These are phyloP conservation scores for Gnathonemus echidnorhynchus DNA, from an alignment of 2,113 vertebrate species.

Conservation along the genomic window DNA sequence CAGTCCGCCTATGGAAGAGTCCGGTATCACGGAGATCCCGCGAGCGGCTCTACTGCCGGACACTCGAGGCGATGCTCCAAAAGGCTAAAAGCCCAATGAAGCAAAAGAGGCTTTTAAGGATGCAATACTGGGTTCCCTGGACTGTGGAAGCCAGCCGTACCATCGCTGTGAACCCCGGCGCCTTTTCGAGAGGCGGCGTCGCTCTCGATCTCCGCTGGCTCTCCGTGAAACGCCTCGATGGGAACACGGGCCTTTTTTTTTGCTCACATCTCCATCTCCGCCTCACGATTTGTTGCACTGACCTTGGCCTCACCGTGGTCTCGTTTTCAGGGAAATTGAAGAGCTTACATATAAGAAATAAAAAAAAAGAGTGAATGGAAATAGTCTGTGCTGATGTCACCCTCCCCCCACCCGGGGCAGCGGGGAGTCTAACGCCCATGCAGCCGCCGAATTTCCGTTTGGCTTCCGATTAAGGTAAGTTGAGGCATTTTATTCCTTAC, in stretches of 20 bases:
- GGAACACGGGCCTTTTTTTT: constrained; percentile 58
- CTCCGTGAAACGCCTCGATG: constrained; percentile 54
- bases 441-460: constrained; percentile 73
- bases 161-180: constrained; percentile 52
- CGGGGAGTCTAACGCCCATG: constrained; percentile 72
- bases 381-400: constrained; percentile 65
- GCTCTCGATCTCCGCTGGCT: constrained; percentile 66
- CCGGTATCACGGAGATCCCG: constrained; percentile 14
- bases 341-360: constrained; percentile 65
- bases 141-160: constrained; percentile 61
- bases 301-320: constrained; percentile 61
- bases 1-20: constrained; percentile 28
- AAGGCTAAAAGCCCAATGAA: neutral
- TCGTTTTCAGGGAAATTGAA: constrained; percentile 72
- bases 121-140: constrained; percentile 53
- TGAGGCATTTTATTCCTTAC: constrained; percentile 93
- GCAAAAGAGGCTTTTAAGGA: constrained; percentile 49
- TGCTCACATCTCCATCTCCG: constrained; percentile 53
- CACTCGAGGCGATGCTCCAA: neutral
- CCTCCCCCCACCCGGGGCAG: constrained; percentile 39
- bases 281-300: constrained; percentile 51
- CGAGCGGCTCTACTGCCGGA: neutral
- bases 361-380: constrained; percentile 69
- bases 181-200: constrained; percentile 51
- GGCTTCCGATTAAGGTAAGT: constrained; percentile 95